Evolutionary conservation across 2,888 invertebrate species (phyloP).

Genomic region (Conops quadrifasciatus): DNA sequence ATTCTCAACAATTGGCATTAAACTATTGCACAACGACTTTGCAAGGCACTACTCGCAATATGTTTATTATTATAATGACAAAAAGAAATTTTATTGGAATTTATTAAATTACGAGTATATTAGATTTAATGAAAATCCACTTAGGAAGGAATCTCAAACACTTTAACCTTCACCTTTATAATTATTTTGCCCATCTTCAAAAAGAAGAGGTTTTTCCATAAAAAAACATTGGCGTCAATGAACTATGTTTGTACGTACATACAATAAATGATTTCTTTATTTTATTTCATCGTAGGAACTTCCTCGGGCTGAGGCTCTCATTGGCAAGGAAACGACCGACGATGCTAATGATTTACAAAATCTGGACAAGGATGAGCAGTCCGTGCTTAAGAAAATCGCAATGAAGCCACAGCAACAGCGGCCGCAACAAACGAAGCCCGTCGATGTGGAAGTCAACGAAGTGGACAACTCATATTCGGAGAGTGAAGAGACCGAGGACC

Average conservation of each 20-base stretch:
- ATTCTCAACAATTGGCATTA: background rate
- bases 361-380: conserved; percentile 56
- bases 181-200: no score
- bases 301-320: conserved; percentile 64
- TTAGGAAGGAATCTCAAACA: no score
- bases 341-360: conserved; percentile 56
- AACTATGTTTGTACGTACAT: no score
- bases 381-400: conserved; percentile 50
- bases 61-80: no score
- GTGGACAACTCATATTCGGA: conserved; percentile 63
- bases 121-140: no score
- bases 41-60: no score
- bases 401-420: conserved; percentile 48
- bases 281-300: conserved; percentile 55
- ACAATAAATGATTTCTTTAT: conserved; percentile 4
- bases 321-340: conserved; percentile 62
- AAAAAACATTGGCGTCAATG: no score
- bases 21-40: no score
- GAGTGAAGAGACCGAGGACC: conserved; percentile 71
- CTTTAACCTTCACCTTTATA: no score
- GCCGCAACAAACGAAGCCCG: conserved; percentile 38
- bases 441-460: conserved; percentile 55
- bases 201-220: no score
- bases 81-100: no score
- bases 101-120: no score